A percentile compares a stretch with the other conserved stretches of the same genome.
phyloP scores from a whole-genome alignment of 2,888 invertebrate genomes.

The Brachypalpus laphriformis region DNA sequence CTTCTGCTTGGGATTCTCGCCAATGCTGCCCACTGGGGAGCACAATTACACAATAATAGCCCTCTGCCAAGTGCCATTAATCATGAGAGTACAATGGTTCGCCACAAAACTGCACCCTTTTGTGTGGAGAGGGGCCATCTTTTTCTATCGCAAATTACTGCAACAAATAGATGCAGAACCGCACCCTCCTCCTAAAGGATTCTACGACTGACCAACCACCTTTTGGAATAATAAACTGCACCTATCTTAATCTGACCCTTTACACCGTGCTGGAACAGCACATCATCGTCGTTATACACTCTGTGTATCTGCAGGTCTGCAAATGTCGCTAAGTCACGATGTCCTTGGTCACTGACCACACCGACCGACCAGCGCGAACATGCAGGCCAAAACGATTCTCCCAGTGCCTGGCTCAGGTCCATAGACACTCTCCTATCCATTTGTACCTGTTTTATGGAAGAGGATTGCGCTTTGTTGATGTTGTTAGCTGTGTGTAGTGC shows the following conservation, averaged over 20 bases:
- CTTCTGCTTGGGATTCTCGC: background rate
- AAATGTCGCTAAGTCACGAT: conserved; percentile 74
- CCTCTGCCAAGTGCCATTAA: conserved; percentile 42
- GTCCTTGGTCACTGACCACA: conserved; percentile 74
- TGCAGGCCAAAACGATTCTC: conserved; percentile 29
- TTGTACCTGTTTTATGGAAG: conserved; percentile 55
- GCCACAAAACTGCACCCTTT: conserved; percentile 65
- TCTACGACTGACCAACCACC: background rate
- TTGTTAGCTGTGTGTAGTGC: background rate
- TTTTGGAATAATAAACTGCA: conserved; percentile 44
- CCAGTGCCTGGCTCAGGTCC: conserved; percentile 18
- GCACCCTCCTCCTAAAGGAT: conserved; percentile 48
- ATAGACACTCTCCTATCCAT: conserved; percentile 15
- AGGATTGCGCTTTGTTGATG: conserved; percentile 20
- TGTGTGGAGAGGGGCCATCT: background rate
- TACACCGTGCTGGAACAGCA: conserved; percentile 1
- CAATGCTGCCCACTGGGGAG: background rate
- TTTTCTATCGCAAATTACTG: conserved; percentile 44
- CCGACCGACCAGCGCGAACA: conserved; percentile 14
- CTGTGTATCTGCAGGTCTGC: conserved; percentile 21
- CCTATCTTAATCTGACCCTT: conserved; percentile 73
- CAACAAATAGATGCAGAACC: conserved; percentile 37
- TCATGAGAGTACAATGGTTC: conserved; percentile 49
- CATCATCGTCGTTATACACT: conserved; percentile 10
- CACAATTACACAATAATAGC: conserved; percentile 57